A percentile compares a stretch with the other conserved stretches of the same genome.
phyloP scores from a whole-genome alignment of 2,113 vertebrate species.

The Clarias macrocephalus region DNA sequence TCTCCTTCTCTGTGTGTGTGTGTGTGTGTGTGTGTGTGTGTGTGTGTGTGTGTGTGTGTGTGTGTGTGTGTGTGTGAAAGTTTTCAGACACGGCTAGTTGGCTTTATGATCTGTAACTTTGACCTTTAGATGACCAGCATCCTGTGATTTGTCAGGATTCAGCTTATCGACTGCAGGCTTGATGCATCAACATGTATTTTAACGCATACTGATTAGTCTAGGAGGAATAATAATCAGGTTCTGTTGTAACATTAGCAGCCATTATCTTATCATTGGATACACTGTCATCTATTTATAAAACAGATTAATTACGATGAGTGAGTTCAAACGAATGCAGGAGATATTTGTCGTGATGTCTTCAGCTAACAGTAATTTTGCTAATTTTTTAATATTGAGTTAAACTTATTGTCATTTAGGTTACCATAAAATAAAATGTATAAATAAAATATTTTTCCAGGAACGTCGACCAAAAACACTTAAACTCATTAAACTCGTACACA shows the following conservation, averaged over 20 bases:
- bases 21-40: neutral
- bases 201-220: neutral
- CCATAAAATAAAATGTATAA: neutral
- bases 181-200: slow-evolving; percentile 16
- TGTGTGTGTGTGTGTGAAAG: slow-evolving; percentile 26
- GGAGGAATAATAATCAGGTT: neutral
- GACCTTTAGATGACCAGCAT: slow-evolving; percentile 25
- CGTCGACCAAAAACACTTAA: neutral
- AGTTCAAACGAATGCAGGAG: neutral
- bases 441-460: neutral
- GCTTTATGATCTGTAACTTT: slow-evolving; percentile 26
- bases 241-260: neutral
- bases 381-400: neutral
- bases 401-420: neutral
- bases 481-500: neutral
- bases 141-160: slow-evolving; percentile 10
- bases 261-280: neutral
- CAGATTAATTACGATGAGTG: neutral
- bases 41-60: slow-evolving; percentile 17
- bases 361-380: neutral
- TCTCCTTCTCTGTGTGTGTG: neutral
- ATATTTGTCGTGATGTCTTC: neutral
- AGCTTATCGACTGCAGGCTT: neutral
- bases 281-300: neutral
- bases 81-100: slow-evolving; percentile 29